A percentile compares a stretch with the other conserved stretches of the same genome.
Conservation (phyloP, 2,797 vertebrate species). For the Chelonia mydas region DNA sequence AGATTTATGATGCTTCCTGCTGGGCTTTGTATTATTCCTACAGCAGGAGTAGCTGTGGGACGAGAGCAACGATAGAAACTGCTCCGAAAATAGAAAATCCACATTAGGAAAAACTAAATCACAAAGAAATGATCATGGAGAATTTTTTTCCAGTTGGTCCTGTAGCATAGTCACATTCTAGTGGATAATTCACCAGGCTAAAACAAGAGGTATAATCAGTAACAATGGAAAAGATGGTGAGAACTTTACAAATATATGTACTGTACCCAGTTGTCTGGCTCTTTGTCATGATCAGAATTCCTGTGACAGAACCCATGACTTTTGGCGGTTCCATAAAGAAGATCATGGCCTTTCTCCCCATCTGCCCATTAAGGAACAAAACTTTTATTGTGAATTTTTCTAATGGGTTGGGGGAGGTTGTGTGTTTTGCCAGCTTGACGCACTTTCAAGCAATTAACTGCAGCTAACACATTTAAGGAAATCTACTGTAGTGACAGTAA, state of each 20-base stretch:
- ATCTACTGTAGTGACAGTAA: not conserved
- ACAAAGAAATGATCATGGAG: not conserved
- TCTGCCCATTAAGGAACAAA: too few species aligned
- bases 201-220: not conserved
- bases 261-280: not conserved
- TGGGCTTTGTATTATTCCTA: not conserved
- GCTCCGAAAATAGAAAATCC: fast-evolving
- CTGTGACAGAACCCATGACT: not conserved
- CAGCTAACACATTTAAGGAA: fast-evolving
- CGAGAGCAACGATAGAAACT: not conserved
- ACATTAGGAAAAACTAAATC: not conserved
- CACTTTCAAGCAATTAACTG: not conserved
- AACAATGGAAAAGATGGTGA: not conserved
- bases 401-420: not conserved
- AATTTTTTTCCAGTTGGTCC: not conserved
- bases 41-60: not conserved
- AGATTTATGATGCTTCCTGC: not conserved
- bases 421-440: not conserved
- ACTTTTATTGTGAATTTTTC: not conserved
- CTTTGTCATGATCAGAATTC: not conserved
- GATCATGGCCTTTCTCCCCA: not conserved
- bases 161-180: not conserved
- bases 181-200: not conserved
- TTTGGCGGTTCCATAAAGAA: not conserved
- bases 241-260: not conserved